Evolutionary conservation across 2,888 invertebrate species (phyloP).

Genomic region (Rhimphoctona megacephalus): DNA sequence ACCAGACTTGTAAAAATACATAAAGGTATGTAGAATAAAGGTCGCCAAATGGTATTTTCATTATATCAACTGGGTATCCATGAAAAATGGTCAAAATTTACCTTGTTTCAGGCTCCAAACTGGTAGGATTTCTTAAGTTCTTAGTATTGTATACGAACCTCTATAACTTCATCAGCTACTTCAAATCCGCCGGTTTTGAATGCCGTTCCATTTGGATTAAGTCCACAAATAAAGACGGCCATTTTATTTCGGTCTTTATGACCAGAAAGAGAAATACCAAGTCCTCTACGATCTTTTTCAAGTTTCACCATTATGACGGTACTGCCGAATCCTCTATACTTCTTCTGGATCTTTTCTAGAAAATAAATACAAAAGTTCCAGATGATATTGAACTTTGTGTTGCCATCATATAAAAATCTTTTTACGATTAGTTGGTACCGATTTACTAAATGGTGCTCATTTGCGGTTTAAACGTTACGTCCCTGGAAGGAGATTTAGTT

Average conservation of each 20-base stretch:
- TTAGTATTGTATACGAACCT: constrained; percentile 86
- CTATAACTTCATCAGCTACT: constrained; percentile 97
- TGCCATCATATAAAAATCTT: no score
- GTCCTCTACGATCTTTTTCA: constrained; percentile 90
- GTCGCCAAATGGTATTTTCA: no score
- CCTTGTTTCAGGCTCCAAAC: no score
- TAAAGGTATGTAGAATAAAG: no score
- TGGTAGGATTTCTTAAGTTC: no score
- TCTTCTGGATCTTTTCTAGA: constrained; percentile 96
- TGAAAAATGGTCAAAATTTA: no score
- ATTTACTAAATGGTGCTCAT: no score
- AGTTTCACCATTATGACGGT: constrained; percentile 91
- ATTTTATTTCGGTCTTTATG: constrained; percentile 97
- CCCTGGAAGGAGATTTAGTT: no score
- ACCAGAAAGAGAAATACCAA: constrained; percentile 97
- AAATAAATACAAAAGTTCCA: constrained; percentile 32
- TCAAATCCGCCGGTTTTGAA: constrained; percentile 90
- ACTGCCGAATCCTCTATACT: constrained; percentile 93
- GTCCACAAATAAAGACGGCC: constrained; percentile 98
- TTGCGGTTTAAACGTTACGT: no score
- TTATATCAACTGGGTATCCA: no score
- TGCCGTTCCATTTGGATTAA: constrained; percentile 95
- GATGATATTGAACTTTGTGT: neutral
- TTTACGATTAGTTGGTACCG: no score
- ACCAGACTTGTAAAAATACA: no score